Conservation (phyloP, 2,888 invertebrate species). For the Toxonevra muliebris region DNA sequence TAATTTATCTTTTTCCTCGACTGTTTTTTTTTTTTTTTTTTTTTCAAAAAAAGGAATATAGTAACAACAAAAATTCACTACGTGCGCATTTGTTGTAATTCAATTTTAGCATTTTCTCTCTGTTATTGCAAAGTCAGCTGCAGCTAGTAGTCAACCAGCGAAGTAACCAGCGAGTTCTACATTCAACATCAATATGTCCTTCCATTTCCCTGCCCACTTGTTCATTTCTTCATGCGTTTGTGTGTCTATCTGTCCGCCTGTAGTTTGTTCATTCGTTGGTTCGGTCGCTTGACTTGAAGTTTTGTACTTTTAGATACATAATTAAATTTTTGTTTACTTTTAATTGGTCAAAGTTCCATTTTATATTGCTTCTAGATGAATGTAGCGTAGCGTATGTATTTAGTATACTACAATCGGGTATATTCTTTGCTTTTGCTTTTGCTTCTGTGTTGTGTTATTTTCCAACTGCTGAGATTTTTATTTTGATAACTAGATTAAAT, state of each 20-base stretch:
- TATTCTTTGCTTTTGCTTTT: neutral
- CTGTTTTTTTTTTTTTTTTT: too few species aligned
- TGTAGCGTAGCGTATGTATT: too few species aligned
- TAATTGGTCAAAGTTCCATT: conserved; percentile 50
- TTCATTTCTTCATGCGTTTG: neutral
- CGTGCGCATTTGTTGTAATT: conserved; percentile 43
- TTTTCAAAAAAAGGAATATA: neutral
- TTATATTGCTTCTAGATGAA: conserved; percentile 12
- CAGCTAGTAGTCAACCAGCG: neutral
- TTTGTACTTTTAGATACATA: conserved; percentile 48
- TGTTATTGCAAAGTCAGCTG: neutral
- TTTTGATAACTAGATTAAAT: conserved; percentile 38
- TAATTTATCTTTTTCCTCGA: too few species aligned
- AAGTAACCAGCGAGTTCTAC: too few species aligned
- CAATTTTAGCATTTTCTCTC: conserved; percentile 45
- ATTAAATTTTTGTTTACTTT: conserved; percentile 60
- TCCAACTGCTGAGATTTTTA: conserved; percentile 34
- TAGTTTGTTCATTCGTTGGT: neutral
- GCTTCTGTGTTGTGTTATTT: conserved; percentile 24
- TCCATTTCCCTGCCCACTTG: neutral
- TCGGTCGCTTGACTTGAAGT: conserved; percentile 34
- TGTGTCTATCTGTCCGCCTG: neutral
- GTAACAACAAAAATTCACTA: conserved; percentile 5
- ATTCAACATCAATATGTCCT: too few species aligned
- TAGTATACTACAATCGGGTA: neutral